These are phyloP conservation scores for Sorex fumeus DNA, from an alignment of 2,113 vertebrate genomes.

Conservation along the genomic window DNA sequence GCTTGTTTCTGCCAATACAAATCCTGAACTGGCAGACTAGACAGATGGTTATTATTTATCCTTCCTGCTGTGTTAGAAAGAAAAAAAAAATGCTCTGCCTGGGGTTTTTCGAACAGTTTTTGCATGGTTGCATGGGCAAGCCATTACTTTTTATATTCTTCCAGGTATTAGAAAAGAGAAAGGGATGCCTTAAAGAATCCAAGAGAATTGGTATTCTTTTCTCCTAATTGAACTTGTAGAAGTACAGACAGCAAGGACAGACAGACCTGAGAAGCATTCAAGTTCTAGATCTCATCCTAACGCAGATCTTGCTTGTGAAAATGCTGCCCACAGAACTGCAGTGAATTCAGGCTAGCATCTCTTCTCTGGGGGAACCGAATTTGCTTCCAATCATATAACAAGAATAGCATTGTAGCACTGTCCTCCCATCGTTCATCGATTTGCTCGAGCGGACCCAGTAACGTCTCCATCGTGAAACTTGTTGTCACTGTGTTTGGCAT, in stretches of 20 bases:
- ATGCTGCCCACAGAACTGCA: not conserved
- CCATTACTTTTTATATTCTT: constrained; percentile 66
- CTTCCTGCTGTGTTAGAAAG: constrained; percentile 68
- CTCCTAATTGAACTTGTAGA: constrained; percentile 20
- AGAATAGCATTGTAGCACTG: too few species aligned
- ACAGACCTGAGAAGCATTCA: not conserved
- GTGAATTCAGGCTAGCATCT: not conserved
- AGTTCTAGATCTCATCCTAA: constrained; percentile 17
- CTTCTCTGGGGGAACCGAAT: not conserved
- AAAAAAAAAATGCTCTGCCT: constrained; percentile 63
- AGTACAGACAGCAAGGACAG: not conserved
- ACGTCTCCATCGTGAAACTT: too few species aligned
- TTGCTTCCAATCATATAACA: constrained; percentile 4
- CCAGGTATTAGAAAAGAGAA: constrained; percentile 35
- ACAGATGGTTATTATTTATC: constrained; percentile 81
- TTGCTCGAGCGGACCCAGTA: too few species aligned
- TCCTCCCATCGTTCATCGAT: too few species aligned
- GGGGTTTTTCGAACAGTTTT: constrained; percentile 61
- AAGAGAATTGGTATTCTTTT: not conserved
- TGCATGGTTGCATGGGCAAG: constrained; percentile 76
- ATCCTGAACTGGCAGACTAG: constrained; percentile 70
- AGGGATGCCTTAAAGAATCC: constrained; percentile 25
- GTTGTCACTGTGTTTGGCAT: too few species aligned
- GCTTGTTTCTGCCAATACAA: constrained; percentile 67
- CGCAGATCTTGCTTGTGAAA: not conserved